Conservation (phyloP, 1,140 invertebrate genomes). For the Hyles euphorbiae region DNA sequence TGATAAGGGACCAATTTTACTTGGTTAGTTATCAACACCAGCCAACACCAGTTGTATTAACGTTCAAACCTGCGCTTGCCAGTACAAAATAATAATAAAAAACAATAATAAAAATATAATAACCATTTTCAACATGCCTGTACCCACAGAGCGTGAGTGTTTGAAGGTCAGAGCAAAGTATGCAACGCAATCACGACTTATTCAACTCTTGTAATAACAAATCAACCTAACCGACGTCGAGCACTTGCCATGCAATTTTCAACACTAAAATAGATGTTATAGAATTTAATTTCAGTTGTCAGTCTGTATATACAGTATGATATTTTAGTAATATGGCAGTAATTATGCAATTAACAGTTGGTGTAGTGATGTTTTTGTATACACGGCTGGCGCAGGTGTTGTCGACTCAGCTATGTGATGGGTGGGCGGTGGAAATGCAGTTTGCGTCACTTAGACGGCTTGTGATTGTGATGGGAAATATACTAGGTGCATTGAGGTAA, state of each 20-base stretch:
- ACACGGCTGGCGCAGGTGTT: constrained; percentile 3
- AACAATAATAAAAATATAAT: not conserved
- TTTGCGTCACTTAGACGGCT: not conserved
- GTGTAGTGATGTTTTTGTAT: constrained; percentile 5
- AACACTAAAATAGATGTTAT: constrained; percentile 2
- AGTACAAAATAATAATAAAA: constrained; percentile 9
- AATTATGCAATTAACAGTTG: constrained; percentile 13
- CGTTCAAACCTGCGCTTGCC: too few relatives aligned
- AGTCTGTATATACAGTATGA: constrained; percentile 7
- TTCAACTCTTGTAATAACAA: constrained; percentile 5
- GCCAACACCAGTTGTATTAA: too few relatives aligned
- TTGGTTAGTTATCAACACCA: too few relatives aligned
- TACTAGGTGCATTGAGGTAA: too few relatives aligned
- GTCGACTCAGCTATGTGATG: not conserved
- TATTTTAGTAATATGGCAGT: constrained; percentile 12
- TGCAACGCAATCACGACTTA: constrained; percentile 52
- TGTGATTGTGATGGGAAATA: too few relatives aligned
- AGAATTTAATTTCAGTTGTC: not conserved
- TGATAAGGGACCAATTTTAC: too few relatives aligned
- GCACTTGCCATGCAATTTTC: not conserved
- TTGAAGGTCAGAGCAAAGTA: constrained; percentile 53
- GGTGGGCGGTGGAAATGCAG: not conserved
- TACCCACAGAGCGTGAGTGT: constrained; percentile 46
- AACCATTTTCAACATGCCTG: constrained; percentile 23
- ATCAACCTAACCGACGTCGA: constrained; percentile 10